Base-by-base conservation (phyloP, 2,888 invertebrate genomes). In the Sinhomidia bicolor region DNA sequence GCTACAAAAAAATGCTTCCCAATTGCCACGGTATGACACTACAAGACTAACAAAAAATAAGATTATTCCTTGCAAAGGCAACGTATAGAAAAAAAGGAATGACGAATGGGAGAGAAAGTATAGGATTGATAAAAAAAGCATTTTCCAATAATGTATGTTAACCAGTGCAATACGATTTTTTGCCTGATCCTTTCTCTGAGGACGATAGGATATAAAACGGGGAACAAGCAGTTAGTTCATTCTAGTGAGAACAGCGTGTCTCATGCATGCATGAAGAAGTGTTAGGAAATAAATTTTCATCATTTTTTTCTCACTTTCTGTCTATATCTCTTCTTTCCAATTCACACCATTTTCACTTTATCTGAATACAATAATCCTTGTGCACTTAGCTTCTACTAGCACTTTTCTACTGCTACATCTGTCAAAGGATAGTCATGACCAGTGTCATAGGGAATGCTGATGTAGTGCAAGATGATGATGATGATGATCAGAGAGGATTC, bases 211-310 rank as follows among this genome's bases (percentile, higher is more conserved):
- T 9, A 26, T 7, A n/a, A n/a, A n/a, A n/a, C n/a, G n/a, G 51
- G 51, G 10, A 47, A 7, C 36, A 68, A 71, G 20, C 20, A 14
- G 44, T 44, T 71, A 44, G 71, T 41, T 41, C 71, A 20, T 23
- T 71, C 71, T 44, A 10, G 41, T 71, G 71, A 71, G 23, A 71
- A 20, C 3, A 80, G 60, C 29, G 74, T 74, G 26, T 74, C 26
- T 83, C 68, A 29, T 32, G 51, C 51, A 76, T 54, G 60, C 62
- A 62, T 83, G 41, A 83, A 41, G 57, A n/a, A n/a, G n/a, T n/a
- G n/a, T n/a, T n/a, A n/a, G 74, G 83, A 83, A 41, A 71, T 20
- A 85, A 76, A 62, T 57, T 71, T 62, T 44, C 57, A 78, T 85
- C 76, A 29, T 60, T 23, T 44, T 82, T 76, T 78, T 57, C 51